Percentiles rank a stretch among this genome's conserved stretches.
phyloP scores from a whole-genome alignment of 2,797 vertebrate genomes.

The Gambusia yucatana region DNA sequence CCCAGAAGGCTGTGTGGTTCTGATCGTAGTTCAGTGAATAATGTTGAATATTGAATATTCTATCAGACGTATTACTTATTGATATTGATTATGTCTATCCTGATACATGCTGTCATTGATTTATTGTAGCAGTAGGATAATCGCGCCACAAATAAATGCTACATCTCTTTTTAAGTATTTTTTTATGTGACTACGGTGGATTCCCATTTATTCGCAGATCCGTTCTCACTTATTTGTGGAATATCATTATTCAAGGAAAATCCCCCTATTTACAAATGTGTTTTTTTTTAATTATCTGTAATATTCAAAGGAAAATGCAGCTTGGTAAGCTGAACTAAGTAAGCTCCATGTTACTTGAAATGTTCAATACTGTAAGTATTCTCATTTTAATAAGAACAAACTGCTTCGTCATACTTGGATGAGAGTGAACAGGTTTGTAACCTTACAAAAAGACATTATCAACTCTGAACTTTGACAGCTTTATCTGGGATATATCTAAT shows the following conservation, averaged over 20 bases:
- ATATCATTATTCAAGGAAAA: too few relatives aligned
- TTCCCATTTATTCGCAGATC: not conserved
- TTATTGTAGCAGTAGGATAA: not conserved
- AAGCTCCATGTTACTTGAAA: not conserved
- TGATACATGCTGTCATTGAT: too few relatives aligned
- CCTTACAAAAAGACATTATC: not conserved
- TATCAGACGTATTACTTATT: too few relatives aligned
- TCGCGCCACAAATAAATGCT: not conserved
- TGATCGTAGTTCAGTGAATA: too few relatives aligned
- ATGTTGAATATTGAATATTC: too few relatives aligned
- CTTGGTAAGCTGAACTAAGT: not conserved
- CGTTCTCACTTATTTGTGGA: too few relatives aligned
- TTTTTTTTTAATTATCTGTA: not conserved
- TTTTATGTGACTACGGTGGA: not conserved
- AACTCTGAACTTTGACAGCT: not conserved
- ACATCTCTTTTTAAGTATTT: not conserved
- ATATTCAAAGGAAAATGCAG: not conserved
- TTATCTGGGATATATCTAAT: constrained; percentile 10
- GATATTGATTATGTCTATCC: too few relatives aligned
- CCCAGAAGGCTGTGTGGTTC: too few relatives aligned
- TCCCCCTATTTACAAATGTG: too few relatives aligned
- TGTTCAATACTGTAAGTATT: not conserved
- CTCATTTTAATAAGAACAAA: not conserved
- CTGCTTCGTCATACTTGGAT: not conserved
- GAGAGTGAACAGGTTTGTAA: not conserved